A percentile compares a stretch with the other conserved stretches of the same genome.
Evolutionary conservation across 2,113 vertebrate genomes (phyloP).

Genomic region (Menura novaehollandiae): DNA sequence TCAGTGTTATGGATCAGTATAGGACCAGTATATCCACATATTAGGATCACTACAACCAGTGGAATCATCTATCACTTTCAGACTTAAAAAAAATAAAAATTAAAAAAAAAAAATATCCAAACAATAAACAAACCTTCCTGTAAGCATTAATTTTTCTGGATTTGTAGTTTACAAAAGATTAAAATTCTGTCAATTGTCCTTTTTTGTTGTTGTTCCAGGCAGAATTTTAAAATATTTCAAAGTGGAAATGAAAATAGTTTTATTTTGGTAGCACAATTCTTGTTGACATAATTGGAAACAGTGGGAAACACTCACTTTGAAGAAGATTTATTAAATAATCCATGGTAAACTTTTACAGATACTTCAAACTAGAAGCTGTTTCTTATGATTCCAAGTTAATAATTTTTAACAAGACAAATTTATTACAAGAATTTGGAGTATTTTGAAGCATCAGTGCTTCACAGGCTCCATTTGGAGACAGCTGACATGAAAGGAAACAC

Average conservation of each 20-base stretch:
- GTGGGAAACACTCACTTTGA: constrained; percentile 84
- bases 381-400: not conserved
- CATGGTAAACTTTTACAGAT: constrained; percentile 69
- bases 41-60: not conserved
- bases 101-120: not conserved
- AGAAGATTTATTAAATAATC: constrained; percentile 75
- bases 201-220: not conserved
- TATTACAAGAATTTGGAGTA: not conserved
- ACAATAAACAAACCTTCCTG: not conserved
- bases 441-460: not conserved
- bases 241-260: constrained; percentile 66
- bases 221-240: constrained; percentile 73
- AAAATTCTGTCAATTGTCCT: not conserved
- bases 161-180: not conserved
- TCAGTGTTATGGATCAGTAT: not conserved
- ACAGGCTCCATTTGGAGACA: not conserved
- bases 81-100: not conserved
- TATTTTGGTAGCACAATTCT: constrained; percentile 71
- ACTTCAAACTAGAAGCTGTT: not conserved
- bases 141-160: not conserved
- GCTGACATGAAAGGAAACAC: not conserved
- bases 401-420: not conserved
- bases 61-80: not conserved
- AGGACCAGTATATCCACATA: not conserved
- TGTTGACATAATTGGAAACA: constrained; percentile 80